Evolutionary conservation across 2,797 vertebrate species (phyloP).

Genomic region (Dallia pectoralis): DNA sequence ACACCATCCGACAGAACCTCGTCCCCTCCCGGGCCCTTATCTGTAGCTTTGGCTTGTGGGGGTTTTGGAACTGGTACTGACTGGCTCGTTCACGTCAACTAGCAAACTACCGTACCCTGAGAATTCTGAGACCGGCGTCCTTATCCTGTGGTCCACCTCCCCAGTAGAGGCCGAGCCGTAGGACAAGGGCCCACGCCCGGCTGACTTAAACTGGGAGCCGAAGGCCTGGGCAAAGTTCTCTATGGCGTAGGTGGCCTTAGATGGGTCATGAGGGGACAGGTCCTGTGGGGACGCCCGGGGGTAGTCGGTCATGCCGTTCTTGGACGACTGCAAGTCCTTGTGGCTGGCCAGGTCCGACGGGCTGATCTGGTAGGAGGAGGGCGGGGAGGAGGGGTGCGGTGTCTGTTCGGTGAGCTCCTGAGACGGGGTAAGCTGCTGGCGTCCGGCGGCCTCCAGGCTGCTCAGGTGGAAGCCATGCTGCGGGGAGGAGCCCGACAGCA

Average conservation of each 20-base stretch:
- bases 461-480: slow-evolving; percentile 91
- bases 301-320: slow-evolving; percentile 76
- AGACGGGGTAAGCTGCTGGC: slow-evolving; percentile 98
- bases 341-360: slow-evolving; percentile 83
- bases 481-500: slow-evolving; percentile 86
- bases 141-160: slow-evolving; percentile 92
- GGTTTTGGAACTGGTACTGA: slow-evolving; percentile 95
- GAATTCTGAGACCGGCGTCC: slow-evolving; percentile 97
- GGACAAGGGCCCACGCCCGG: slow-evolving; percentile 86
- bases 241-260: slow-evolving; percentile 95
- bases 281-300: slow-evolving; percentile 73
- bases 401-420: slow-evolving; percentile 98
- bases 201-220: slow-evolving; percentile 95
- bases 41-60: slow-evolving; percentile 99
- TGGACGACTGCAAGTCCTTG: slow-evolving; percentile 79
- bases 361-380: slow-evolving; percentile 86
- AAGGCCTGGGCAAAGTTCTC: slow-evolving; percentile 99
- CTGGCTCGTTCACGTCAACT: slow-evolving; percentile 95
- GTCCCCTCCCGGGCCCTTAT: slow-evolving; percentile 79
- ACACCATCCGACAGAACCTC: slow-evolving; percentile 71
- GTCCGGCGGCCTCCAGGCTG: slow-evolving; percentile 84
- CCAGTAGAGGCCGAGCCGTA: slow-evolving; percentile 86
- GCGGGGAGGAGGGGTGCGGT: slow-evolving; percentile 74
- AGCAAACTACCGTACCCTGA: slow-evolving; percentile 99
- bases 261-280: slow-evolving; percentile 85